phyloP scores from a whole-genome alignment of 2,888 invertebrate genomes.

The Adelognathus sp. region DNA sequence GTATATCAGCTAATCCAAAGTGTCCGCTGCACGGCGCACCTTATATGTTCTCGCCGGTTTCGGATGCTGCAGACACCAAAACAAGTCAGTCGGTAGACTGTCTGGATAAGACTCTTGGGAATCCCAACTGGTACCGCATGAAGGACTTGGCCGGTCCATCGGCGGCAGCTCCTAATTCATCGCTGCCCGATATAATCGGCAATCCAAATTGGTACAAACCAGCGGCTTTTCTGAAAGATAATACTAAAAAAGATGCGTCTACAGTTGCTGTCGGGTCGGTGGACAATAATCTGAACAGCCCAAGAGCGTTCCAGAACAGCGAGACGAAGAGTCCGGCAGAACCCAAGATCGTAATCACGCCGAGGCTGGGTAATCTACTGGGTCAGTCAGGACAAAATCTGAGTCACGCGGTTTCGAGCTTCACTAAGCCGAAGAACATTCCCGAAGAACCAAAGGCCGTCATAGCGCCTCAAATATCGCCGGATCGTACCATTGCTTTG shows the following conservation, averaged over 20 bases:
- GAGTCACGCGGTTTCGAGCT: constrained; percentile 59
- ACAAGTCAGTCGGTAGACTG: constrained; percentile 63
- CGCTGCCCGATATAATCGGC: constrained; percentile 63
- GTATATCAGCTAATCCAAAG: constrained; percentile 66
- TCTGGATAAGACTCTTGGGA: constrained; percentile 67
- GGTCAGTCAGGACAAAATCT: constrained; percentile 66
- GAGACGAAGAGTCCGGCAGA: constrained; percentile 57
- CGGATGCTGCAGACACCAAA: constrained; percentile 77
- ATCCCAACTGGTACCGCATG: constrained; percentile 60
- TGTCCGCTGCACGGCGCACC: constrained; percentile 71
- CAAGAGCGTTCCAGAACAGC: not conserved
- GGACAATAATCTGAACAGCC: constrained; percentile 38
- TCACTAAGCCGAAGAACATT: constrained; percentile 54
- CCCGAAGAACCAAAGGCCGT: constrained; percentile 53
- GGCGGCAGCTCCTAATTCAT: constrained; percentile 52
- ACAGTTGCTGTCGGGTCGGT: constrained; percentile 59
- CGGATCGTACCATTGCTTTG: constrained; percentile 1
- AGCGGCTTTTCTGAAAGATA: constrained; percentile 43
- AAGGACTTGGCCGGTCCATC: constrained; percentile 23
- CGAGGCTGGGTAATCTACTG: constrained; percentile 68
- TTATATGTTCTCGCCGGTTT: constrained; percentile 76
- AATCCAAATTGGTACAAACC: constrained; percentile 75
- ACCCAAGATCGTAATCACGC: constrained; percentile 74
- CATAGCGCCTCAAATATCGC: constrained; percentile 33
- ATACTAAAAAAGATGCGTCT: not conserved